Conservation (phyloP, 2,113 vertebrate genomes). For the Pangasianodon gigas region DNA sequence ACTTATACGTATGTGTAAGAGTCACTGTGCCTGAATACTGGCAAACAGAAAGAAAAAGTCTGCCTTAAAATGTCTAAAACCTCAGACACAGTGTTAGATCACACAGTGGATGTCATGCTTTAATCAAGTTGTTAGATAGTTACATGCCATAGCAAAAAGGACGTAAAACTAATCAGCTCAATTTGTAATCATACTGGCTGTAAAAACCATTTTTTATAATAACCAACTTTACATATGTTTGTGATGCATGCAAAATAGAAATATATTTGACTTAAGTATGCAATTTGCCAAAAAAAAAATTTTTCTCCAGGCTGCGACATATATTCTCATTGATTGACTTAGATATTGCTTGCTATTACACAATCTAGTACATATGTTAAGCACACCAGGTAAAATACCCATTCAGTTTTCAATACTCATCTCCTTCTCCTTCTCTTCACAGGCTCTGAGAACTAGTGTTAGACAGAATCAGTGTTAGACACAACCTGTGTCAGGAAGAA, state of each 20-base stretch:
- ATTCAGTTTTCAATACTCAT: not conserved
- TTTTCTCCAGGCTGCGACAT: too few relatives aligned
- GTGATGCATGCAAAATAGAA: too few relatives aligned
- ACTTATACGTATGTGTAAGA: not conserved
- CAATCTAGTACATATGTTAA: not conserved
- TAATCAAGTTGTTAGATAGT: not conserved
- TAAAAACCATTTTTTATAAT: too few relatives aligned
- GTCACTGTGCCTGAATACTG: not conserved
- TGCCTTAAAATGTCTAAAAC: not conserved
- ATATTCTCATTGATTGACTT: not conserved
- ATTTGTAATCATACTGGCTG: too few relatives aligned
- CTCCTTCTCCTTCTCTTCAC: not conserved
- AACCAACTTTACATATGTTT: too few relatives aligned
- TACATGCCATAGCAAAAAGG: not conserved
- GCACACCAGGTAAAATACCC: not conserved
- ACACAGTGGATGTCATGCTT: not conserved
- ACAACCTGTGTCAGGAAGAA: not conserved
- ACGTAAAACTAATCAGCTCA: too few relatives aligned
- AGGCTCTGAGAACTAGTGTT: not conserved
- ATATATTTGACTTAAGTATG: too few relatives aligned
- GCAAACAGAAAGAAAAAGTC: not conserved
- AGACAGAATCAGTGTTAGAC: not conserved
- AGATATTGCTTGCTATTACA: not conserved
- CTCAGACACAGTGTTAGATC: too few relatives aligned
- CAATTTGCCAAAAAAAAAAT: too few relatives aligned